Percentiles rank a stretch among this genome's conserved stretches.
Conservation (phyloP, 2,888 invertebrate genomes). For the Conus canariensis region DNA sequence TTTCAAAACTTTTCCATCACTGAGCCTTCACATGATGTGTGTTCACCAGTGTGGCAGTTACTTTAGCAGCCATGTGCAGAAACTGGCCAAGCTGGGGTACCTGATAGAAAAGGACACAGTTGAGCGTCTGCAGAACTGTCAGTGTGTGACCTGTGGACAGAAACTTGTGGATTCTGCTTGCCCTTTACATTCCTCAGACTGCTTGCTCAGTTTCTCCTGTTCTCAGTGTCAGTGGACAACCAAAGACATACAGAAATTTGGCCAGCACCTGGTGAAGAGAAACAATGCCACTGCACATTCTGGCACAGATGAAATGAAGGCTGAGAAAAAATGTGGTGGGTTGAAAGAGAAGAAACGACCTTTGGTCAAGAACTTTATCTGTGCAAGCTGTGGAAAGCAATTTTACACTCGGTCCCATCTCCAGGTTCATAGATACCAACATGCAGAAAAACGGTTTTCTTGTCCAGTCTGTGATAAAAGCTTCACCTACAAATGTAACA, state of each 20-base stretch:
- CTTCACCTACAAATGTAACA: conserved; percentile 19
- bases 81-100: conserved; percentile 19
- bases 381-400: background rate
- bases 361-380: background rate
- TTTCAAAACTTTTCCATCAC: background rate
- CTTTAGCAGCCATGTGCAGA: background rate
- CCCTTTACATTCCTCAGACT: background rate
- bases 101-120: background rate
- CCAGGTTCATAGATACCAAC: background rate
- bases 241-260: conserved; percentile 8
- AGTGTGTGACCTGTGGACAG: conserved; percentile 5
- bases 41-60: conserved; percentile 22
- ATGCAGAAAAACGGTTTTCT: background rate
- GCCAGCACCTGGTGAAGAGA: background rate
- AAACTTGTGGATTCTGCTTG: background rate
- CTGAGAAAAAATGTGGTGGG: background rate
- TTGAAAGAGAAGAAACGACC: no score
- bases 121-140: background rate
- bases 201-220: background rate
- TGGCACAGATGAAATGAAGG: background rate
- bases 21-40: conserved; percentile 14
- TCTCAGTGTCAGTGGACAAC: conserved; percentile 19
- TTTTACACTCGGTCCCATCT: conserved; percentile 14
- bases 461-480: background rate
- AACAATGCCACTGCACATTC: background rate